Evolutionary conservation across 2,888 invertebrate genomes (phyloP).

Genomic region (Pseudococcus jackbeardsleyi): DNA sequence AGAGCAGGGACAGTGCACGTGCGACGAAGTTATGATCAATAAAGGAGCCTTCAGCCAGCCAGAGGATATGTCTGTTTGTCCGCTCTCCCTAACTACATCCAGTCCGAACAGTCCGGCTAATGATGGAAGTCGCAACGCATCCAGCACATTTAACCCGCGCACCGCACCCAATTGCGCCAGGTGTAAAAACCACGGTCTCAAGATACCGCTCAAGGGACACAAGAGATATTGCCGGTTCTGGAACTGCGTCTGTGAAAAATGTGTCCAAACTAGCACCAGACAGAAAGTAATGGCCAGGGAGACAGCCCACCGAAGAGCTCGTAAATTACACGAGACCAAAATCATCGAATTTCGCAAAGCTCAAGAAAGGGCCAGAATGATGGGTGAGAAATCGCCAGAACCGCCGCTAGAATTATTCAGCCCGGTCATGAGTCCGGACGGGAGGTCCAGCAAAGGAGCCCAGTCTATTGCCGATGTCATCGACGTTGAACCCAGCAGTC

Average conservation of each 20-base stretch:
- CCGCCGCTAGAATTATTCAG: conserved; percentile 47
- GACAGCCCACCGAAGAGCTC: conserved; percentile 85
- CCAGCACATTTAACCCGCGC: conserved; percentile 71
- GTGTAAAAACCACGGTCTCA: conserved; percentile 91
- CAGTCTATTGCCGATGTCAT: not conserved
- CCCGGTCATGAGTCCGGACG: conserved; percentile 53
- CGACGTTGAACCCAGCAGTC: conserved; percentile 31
- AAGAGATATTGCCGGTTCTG: conserved; percentile 91
- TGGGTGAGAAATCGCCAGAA: conserved; percentile 59
- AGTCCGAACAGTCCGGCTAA: conserved; percentile 51
- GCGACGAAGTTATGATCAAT: conserved; percentile 25
- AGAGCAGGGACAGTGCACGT: too few relatives aligned
- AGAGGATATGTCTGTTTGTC: conserved; percentile 54
- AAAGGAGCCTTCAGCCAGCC: conserved; percentile 42
- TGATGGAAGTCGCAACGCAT: conserved; percentile 58
- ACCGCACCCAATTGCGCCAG: conserved; percentile 93
- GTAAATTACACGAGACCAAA: conserved; percentile 82
- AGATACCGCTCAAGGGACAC: conserved; percentile 90
- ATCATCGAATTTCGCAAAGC: conserved; percentile 20
- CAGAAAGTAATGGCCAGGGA: conserved; percentile 92
- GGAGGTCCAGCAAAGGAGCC: not conserved
- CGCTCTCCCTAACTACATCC: conserved; percentile 51
- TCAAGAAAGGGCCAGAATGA: conserved; percentile 45
- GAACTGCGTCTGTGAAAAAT: conserved; percentile 87
- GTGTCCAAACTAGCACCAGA: conserved; percentile 86